Evolutionary conservation across 2,888 invertebrate species (phyloP), one percentile per base, ranked within the genome.

Genomic region (Eupithecia subumbrata): DNA sequence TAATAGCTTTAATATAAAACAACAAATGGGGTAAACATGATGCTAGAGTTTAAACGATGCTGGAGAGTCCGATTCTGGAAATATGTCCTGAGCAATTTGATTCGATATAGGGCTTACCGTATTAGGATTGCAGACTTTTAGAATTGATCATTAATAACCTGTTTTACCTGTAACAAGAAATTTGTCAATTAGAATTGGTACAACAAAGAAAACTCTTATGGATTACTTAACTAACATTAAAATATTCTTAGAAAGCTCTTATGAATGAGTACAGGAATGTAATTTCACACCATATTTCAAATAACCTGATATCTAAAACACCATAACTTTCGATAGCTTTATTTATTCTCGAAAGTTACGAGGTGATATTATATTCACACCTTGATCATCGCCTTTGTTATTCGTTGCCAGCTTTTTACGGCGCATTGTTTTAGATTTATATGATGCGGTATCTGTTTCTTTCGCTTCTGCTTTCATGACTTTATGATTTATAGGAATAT

Each of bases 401-500:
- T 56, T 60, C 48, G 52, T 72, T 76, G 45, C 22, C 70, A 70
- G 63, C 72, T 77, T 79, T 75, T 80, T 78, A 78, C 71, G 67
- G 73, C 76, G 63, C 74, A 79, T 78, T 78, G 80, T 80, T 73
- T 76, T 25, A 71, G 71, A 78, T 79, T 77, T 77, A 80, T 79
- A 74, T 74, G 72, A 74, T 64, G 37, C 30, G 43, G 72, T 75
- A 77, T 75, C 76, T 69, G 75, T 73, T 78, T 72, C 72, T 73
- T 64, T 72, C 8, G 67, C 67, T 56, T 78, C 73, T 52, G 45
- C 77, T 77, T 78, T 79, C 76, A 73, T 76, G 71, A 69, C 56
- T 30, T 60, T 34, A 69, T 72, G 25, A 72, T 74, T 77, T 70
- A 72, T 66, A 30, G 45, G 68, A 56, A 43, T 25, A 67, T 40